Evolutionary conservation across 2,888 invertebrate genomes (phyloP), one percentile per base, ranked within the genome.

Genomic region (Scaptomyza cyrtandrae): DNA sequence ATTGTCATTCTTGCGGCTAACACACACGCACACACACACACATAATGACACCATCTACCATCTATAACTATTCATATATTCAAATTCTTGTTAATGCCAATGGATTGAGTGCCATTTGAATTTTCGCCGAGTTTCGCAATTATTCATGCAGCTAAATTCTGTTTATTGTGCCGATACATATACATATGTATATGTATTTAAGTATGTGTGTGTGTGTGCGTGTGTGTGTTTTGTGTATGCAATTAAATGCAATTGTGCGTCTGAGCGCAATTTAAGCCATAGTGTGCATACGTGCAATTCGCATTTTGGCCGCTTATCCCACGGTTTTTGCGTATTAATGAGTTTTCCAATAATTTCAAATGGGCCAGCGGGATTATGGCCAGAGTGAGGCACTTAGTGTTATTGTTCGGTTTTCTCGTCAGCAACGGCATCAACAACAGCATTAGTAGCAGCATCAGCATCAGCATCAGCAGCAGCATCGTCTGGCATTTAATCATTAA

Each of bases 311-410:
- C 29, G 29, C 29, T 63, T 73, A 70, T 49, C 43, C 64, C 68
- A 67, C 31, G 9, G 10, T 33, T 37, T 54, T 72, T 72, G 75
- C 78, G 73, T 78, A 81, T 81, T 83, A 83, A 81, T 80, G 84
- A 76, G 78, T 83, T 83, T 81, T 81, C 80, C 81, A 80, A 81
- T 78, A 73, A 83, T 80, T 81, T 80, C 62, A 46, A 53, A 56
- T 58, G 53, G 75, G 41, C 50, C 53, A 49, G 46, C 44, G 46
- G 14, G 33, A 35, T 55, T 44, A 3, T 45, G 41, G 48, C 50
- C n/a, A 29, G n/a, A 49, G 53, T 49, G 55, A n/a, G 50, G 68
- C 75, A 78, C 65, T 82, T 72, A 58, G 66, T 73, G 68, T 75
- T 83, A 83, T 80, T 83, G 78, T 75, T 78, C 53, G 64, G 48